Conservation (phyloP, 2,797 vertebrate species). For the Arvicola amphibius region DNA sequence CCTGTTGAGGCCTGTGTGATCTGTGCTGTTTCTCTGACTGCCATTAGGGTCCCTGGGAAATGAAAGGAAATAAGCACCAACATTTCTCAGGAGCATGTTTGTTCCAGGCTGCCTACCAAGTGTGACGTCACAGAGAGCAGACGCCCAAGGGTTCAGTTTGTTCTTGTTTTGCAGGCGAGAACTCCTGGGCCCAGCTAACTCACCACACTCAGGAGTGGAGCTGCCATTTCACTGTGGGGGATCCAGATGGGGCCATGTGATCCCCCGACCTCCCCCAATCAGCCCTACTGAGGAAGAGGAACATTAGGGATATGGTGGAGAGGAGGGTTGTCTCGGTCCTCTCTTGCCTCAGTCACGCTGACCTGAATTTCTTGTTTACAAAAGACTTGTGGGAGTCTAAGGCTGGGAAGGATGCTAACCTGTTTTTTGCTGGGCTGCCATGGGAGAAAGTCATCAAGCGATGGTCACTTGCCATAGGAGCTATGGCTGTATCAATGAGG, state of each 20-base stretch:
- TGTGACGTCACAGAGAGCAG: not conserved
- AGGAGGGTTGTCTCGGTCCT: not conserved
- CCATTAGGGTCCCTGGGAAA: not conserved
- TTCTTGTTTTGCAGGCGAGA: not conserved
- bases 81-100: not conserved
- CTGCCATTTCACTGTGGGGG: not conserved
- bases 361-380: not conserved
- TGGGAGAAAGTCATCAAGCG: not conserved
- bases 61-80: not conserved
- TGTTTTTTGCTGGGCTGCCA: not conserved
- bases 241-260: not conserved
- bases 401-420: not conserved
- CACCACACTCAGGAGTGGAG: too few species aligned
- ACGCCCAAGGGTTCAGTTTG: too few species aligned
- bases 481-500: not conserved
- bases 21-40: not conserved
- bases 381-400: not conserved
- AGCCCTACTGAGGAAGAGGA: not conserved
- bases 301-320: not conserved
- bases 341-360: not conserved
- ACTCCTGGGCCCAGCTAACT: not conserved
- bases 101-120: not conserved
- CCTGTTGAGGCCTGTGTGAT: not conserved
- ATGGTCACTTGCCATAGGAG: too few species aligned
- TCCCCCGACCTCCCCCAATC: rapidly evolving